Conservation (phyloP, 2,113 vertebrate species). For the Pluvialis apricaria region DNA sequence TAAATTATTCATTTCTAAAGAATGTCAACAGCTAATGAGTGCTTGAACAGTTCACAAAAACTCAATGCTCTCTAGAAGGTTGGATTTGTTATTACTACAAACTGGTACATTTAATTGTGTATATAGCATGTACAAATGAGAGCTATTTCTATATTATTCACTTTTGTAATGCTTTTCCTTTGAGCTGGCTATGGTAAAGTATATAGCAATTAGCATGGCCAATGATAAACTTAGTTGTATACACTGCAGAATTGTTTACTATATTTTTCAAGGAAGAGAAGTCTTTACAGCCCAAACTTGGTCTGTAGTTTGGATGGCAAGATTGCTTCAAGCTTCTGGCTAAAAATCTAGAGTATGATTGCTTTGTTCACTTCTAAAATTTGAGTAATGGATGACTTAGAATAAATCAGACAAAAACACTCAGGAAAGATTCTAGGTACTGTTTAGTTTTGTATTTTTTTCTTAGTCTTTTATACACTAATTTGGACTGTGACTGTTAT, state of each 20-base stretch:
- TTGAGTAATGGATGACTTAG: background rate
- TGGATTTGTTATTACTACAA: background rate
- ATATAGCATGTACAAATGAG: background rate
- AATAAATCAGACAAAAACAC: background rate
- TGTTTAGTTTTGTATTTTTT: background rate
- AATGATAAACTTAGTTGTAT: background rate
- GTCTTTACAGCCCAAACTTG: background rate
- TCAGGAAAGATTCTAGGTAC: background rate
- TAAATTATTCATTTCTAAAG: slow-evolving; percentile 50
- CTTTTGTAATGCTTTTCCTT: background rate
- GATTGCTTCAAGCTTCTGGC: background rate
- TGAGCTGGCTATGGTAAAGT: background rate
- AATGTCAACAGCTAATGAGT: slow-evolving; percentile 38
- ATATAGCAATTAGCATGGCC: background rate
- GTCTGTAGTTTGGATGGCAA: background rate
- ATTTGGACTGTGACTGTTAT: background rate
- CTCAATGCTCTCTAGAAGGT: background rate
- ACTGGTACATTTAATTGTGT: background rate
- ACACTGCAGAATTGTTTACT: background rate
- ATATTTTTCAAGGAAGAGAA: background rate
- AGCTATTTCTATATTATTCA: background rate
- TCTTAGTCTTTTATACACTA: background rate
- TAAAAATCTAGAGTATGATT: background rate
- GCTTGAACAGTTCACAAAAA: background rate
- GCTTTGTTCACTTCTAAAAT: background rate